Conservation (phyloP, 2,113 vertebrate genomes). For the Bolborhynchus lineola region DNA sequence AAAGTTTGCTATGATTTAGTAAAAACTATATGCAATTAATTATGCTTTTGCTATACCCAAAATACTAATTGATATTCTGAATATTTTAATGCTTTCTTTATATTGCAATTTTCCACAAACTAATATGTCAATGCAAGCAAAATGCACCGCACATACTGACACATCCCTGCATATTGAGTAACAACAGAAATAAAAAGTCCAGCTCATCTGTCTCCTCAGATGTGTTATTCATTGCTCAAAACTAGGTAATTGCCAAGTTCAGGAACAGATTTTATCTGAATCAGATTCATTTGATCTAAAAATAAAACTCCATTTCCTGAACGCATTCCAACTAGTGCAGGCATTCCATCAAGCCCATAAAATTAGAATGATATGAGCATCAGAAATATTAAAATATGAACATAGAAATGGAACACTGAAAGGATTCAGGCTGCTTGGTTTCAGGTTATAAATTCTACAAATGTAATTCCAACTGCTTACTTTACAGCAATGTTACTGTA, state of each 20-base stretch:
- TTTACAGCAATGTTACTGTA: neutral
- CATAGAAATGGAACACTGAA: neutral
- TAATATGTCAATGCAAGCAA: neutral
- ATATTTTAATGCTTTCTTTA: neutral
- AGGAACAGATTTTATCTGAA: neutral
- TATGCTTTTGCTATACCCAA: neutral
- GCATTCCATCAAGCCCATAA: neutral
- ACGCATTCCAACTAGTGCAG: neutral
- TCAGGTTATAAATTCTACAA: neutral
- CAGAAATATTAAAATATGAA: neutral
- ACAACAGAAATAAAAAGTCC: neutral
- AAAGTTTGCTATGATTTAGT: neutral
- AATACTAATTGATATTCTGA: neutral
- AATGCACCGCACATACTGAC: neutral
- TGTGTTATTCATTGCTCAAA: neutral
- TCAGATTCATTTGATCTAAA: slow-evolving; percentile 1
- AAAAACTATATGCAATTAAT: neutral
- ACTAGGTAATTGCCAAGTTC: neutral
- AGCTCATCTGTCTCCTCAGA: neutral
- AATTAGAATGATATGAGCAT: neutral
- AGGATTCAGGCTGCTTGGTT: neutral
- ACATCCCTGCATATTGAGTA: neutral
- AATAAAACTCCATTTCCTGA: neutral
- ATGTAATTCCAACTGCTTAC: neutral
- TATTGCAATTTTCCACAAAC: neutral